Conservation (phyloP, 2,797 vertebrate genomes). For the Acanthiza pusilla region DNA sequence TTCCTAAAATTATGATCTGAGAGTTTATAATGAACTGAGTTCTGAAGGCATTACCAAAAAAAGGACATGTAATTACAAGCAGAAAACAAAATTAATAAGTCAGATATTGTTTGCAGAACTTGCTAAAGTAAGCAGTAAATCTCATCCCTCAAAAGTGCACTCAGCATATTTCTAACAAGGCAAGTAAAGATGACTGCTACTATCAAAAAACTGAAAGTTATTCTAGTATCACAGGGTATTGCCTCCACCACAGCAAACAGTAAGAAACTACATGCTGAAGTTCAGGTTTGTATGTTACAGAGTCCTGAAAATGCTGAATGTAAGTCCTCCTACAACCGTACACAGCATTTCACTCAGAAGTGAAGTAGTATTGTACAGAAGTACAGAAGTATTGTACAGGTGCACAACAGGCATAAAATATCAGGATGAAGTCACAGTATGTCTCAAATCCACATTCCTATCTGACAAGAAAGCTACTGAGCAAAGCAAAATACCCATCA, state of each 20-base stretch:
- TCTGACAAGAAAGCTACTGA: neutral
- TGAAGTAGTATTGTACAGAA: neutral
- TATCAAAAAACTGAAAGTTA: neutral
- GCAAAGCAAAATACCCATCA: neutral
- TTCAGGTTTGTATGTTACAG: neutral
- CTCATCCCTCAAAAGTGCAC: neutral
- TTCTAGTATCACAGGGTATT: neutral
- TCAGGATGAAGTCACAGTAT: neutral
- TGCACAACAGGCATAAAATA: neutral
- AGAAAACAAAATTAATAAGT: slow-evolving; percentile 35
- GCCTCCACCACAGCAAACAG: neutral
- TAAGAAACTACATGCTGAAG: neutral
- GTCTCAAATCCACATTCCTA: neutral
- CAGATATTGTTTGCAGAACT: slow-evolving; percentile 14
- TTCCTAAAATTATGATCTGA: slow-evolving; percentile 34
- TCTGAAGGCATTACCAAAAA: slow-evolving; percentile 49
- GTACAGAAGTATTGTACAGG: neutral
- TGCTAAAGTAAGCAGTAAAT: slow-evolving; percentile 1
- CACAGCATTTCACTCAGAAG: neutral
- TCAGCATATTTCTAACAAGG: neutral
- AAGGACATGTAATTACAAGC: slow-evolving; percentile 55
- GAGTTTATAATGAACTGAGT: slow-evolving; percentile 49
- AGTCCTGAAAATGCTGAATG: neutral
- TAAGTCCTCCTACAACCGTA: neutral
- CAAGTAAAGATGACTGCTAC: neutral